phyloP scores from a whole-genome alignment of 2,888 invertebrate species.

The Disparrhopalites patrizii region DNA sequence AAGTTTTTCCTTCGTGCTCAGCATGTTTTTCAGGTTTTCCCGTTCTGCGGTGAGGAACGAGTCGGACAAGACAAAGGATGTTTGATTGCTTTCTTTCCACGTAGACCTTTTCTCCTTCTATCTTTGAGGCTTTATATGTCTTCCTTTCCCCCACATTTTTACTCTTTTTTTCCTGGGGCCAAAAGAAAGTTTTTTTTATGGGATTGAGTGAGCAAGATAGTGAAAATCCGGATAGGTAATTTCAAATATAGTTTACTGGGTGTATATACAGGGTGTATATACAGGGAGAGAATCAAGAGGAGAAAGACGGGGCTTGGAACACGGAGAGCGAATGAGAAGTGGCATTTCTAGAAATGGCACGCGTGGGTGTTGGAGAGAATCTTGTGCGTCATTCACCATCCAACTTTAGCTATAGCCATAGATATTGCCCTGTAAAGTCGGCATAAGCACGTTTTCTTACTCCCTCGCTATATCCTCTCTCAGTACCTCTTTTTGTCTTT shows the following conservation, averaged over 20 bases:
- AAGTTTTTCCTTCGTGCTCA: too few species aligned
- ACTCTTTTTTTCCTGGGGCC: too few species aligned
- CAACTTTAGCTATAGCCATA: too few species aligned
- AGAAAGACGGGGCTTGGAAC: background rate
- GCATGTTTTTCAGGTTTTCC: too few species aligned
- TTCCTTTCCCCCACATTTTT: too few species aligned
- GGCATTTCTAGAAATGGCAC: background rate
- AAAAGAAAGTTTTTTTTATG: too few species aligned
- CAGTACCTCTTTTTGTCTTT: too few species aligned
- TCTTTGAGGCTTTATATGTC: background rate
- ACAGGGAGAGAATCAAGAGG: background rate
- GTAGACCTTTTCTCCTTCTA: background rate
- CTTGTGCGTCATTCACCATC: slow-evolving; percentile 4
- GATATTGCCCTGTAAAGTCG: too few species aligned
- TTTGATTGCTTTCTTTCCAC: background rate
- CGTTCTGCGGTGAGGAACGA: background rate
- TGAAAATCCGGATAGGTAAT: slow-evolving; percentile 3
- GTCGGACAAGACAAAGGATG: background rate
- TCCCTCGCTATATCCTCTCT: too few species aligned
- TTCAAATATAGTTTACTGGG: background rate
- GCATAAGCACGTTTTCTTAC: background rate
- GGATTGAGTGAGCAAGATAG: background rate
- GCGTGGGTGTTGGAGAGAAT: background rate
- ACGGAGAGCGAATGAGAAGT: background rate
- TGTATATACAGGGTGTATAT: too few species aligned